Conservation (phyloP, 2,888 invertebrate species). For the Callimorpha dominula region DNA sequence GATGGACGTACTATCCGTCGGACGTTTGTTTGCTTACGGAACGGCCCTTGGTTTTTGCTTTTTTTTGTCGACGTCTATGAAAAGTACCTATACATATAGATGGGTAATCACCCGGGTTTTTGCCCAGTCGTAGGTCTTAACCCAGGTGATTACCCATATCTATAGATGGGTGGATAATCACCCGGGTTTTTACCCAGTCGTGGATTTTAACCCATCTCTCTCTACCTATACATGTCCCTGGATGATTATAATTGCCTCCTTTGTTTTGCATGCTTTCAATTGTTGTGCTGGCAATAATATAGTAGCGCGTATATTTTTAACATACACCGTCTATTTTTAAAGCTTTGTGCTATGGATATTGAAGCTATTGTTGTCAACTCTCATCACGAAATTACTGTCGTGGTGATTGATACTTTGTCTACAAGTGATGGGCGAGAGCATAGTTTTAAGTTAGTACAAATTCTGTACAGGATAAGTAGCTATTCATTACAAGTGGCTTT, state of each 20-base stretch:
- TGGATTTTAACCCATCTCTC: too few relatives aligned
- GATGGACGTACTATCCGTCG: too few relatives aligned
- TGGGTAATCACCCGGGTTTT: too few relatives aligned
- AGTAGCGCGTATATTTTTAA: not conserved
- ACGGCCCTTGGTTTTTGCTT: too few relatives aligned
- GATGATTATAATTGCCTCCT: not conserved
- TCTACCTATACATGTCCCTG: not conserved
- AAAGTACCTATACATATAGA: not conserved
- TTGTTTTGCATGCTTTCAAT: not conserved
- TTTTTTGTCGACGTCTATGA: not conserved
- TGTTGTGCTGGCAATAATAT: not conserved
- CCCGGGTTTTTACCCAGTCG: too few relatives aligned
- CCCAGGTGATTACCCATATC: too few relatives aligned
- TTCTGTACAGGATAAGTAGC: not conserved
- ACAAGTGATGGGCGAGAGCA: not conserved
- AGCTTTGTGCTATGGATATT: constrained; percentile 16
- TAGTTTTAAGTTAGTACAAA: not conserved
- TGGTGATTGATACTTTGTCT: too few relatives aligned
- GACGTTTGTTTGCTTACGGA: too few relatives aligned
- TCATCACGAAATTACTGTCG: not conserved
- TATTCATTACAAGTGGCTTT: too few relatives aligned
- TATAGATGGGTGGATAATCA: too few relatives aligned
- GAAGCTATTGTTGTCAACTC: constrained; percentile 9
- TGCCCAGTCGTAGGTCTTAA: too few relatives aligned
- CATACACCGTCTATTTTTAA: not conserved